Conservation (phyloP, 2,113 vertebrate species). For the Aldabrachelys gigantea region DNA sequence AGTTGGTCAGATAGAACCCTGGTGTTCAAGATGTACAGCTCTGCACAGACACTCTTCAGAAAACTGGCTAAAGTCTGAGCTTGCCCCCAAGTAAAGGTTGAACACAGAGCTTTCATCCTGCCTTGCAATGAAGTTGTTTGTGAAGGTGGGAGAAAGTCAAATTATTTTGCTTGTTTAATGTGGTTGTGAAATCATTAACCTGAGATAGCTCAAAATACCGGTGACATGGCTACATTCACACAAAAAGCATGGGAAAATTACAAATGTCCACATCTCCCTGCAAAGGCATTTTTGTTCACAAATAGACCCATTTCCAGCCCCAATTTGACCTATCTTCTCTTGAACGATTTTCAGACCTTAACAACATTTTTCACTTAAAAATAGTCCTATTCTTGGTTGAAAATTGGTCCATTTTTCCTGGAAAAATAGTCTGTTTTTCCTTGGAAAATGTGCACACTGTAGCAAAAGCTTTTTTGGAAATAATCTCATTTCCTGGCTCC, state of each 20-base stretch:
- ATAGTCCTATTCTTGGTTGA: neutral
- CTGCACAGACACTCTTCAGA: neutral
- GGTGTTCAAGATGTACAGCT: neutral
- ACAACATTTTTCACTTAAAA: neutral
- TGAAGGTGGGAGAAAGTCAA: slow-evolving; percentile 25
- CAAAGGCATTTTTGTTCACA: neutral
- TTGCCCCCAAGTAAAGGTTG: neutral
- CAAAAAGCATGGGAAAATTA: slow-evolving; percentile 10
- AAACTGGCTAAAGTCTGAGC: neutral
- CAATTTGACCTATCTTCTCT: neutral
- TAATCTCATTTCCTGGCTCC: slow-evolving; percentile 38
- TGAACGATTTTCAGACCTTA: neutral
- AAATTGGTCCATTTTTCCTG: neutral
- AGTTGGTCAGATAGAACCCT: slow-evolving; percentile 14
- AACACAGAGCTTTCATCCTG: neutral
- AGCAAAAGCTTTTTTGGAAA: slow-evolving; percentile 8
- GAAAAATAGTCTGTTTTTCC: neutral
- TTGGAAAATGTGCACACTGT: neutral
- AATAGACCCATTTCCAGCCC: neutral
- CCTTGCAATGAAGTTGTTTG: slow-evolving; percentile 37
- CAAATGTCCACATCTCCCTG: slow-evolving; percentile 1
- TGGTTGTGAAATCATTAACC: slow-evolving; percentile 30
- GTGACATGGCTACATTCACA: neutral
- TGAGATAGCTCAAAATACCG: neutral
- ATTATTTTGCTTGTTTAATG: slow-evolving; percentile 3